Percentiles rank a stretch among this genome's conserved stretches.
Evolutionary conservation across 2,113 vertebrate species (phyloP).

Genomic region (Polypterus senegalus): DNA sequence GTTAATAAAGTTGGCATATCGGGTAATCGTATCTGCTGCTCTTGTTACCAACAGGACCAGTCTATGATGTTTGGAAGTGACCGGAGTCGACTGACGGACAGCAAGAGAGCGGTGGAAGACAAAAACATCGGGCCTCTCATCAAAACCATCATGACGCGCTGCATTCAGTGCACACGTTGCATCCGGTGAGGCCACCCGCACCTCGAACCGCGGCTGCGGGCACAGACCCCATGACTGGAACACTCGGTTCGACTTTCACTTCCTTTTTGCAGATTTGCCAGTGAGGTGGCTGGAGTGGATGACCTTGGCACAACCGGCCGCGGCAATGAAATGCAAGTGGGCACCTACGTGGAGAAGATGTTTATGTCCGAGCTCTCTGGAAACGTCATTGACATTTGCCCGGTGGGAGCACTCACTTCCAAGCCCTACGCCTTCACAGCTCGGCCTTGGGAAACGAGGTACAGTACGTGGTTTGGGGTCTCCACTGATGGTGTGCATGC

Average conservation of each 20-base stretch:
- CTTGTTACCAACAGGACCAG: constrained; percentile 62
- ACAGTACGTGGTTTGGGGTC: constrained; percentile 5
- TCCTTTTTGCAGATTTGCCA: constrained; percentile 70
- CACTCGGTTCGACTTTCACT: background rate
- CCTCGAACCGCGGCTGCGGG: constrained; percentile 5
- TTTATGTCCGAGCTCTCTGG: constrained; percentile 96
- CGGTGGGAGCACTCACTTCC: constrained; percentile 90
- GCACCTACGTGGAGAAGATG: constrained; percentile 95
- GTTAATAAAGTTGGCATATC: no score
- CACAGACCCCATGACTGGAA: constrained; percentile 10
- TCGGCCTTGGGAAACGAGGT: constrained; percentile 95
- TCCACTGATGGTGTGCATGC: background rate
- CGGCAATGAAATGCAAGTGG: constrained; percentile 91
- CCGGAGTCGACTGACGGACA: constrained; percentile 83
- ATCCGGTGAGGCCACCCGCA: constrained; percentile 61
- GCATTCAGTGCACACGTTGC: constrained; percentile 95
- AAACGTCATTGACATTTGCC: constrained; percentile 91
- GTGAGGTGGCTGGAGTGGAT: constrained; percentile 91
- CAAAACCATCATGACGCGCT: constrained; percentile 98
- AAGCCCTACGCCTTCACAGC: constrained; percentile 95
- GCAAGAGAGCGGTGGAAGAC: constrained; percentile 91
- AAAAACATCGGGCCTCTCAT: constrained; percentile 93
- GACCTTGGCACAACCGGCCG: constrained; percentile 91
- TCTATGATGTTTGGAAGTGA: constrained; percentile 97
- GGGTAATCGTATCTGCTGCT: no score